Evolutionary conservation across 2,888 invertebrate genomes (phyloP).

Genomic region (Nasonia oneida): DNA sequence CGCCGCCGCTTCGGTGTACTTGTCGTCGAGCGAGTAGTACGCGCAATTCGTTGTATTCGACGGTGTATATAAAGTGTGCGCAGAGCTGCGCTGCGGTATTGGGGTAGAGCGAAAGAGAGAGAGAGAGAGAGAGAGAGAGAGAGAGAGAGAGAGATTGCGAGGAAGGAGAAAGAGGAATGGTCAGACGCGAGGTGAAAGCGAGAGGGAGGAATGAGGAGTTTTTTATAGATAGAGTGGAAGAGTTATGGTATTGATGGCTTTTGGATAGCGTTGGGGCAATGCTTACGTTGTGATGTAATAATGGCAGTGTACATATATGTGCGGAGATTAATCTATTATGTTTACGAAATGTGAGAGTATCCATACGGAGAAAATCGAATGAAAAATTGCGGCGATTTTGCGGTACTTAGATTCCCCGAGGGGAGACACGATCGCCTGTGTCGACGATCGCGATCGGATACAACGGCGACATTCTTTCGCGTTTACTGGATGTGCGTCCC

Average conservation of each 20-base stretch:
- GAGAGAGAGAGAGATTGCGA: constrained; percentile 6
- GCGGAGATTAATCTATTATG: too few species aligned
- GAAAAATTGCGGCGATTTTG: constrained; percentile 7
- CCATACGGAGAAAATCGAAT: not conserved
- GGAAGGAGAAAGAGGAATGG: not conserved
- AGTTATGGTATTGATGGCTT: too few species aligned
- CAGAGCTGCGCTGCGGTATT: not conserved
- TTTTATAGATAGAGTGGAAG: too few species aligned
- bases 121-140: not conserved
- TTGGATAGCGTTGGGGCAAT: not conserved
- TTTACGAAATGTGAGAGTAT: not conserved
- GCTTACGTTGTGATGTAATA: not conserved
- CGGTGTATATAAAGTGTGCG: constrained; percentile 38
- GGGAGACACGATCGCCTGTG: constrained; percentile 33
- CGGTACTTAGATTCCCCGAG: constrained; percentile 36
- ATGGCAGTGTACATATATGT: too few species aligned
- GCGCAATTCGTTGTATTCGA: constrained; percentile 49
- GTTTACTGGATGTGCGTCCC: not conserved
- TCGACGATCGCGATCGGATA: constrained; percentile 42
- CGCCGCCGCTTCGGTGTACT: constrained; percentile 18
- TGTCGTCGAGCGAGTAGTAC: constrained; percentile 50
- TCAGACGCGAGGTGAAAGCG: not conserved
- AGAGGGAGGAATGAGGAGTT: too few species aligned
- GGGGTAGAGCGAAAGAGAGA: not conserved
- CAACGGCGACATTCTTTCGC: constrained; percentile 28